Base-by-base conservation (phyloP, 2,797 vertebrate species). In the Paramormyrops hopkinsi region DNA sequence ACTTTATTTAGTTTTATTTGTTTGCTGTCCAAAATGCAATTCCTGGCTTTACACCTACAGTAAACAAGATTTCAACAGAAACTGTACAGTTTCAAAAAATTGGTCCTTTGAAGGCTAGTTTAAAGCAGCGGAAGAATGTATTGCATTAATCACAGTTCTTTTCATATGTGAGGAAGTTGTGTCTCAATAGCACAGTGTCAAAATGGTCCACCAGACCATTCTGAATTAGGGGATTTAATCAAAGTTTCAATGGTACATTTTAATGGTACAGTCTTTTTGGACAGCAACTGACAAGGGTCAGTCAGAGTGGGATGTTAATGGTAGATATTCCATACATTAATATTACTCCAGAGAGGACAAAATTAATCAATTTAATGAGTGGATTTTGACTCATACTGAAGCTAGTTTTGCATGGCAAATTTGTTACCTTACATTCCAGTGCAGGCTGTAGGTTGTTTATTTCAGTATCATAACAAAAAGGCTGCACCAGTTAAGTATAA, bases 361-460 rank as follows among this genome's bases (percentile, higher is more conserved):
- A 79, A 19, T 44, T 19, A 19, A 44, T 44, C 73, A 44, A 14
- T 73, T 73, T 73, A 83, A 37, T 73, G 7, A 37, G 25, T 51
- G 48, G n/a, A 25, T 7, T 85, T 85, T 85, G 83, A 85, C 46
- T 25, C n/a, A 11, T 51, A n/a, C 50, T n/a, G 25, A 29, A 53
- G 85, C 51, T 53, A 14, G 50, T 29, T 48, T 9, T 62, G 53
- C 56, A n/a, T 19, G 76, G 76, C 8, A 46, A 41, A 44, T 89
- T 4, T 6, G 46, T 87, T 7, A 62, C 53, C 22, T 69, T 86
- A 89, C 88, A 89, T 89, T 89, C 88, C 88, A 89, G 44, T 46
- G 56, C 56, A 17, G 33, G 56, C 54, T 46, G 19, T 19, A 89
- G 37, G 22, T 19, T 51, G 11, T 53, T 46, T 82, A 44, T 82